phyloP scores from a whole-genome alignment of 2,113 vertebrate genomes.

The Ivindomyrus marchei region DNA sequence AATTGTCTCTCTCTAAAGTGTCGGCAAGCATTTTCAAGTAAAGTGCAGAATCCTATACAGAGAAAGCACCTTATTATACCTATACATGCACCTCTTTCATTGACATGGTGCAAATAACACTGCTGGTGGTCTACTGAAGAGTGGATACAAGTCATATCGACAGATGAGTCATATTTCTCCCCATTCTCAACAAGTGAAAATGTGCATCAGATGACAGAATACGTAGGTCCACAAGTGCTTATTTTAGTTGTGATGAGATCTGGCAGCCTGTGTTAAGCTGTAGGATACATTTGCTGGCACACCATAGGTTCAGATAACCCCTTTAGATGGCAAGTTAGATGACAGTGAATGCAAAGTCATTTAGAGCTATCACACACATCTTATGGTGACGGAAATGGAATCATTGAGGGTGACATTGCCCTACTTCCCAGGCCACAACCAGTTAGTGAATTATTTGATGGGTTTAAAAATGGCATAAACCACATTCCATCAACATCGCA shows the following conservation, averaged over 20 bases:
- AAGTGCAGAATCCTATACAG: not conserved
- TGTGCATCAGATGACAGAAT: not conserved
- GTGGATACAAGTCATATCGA: not conserved
- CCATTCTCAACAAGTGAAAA: not conserved
- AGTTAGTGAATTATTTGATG: not conserved
- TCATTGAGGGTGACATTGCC: not conserved
- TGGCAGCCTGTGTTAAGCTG: not conserved
- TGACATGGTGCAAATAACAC: not conserved
- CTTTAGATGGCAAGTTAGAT: not conserved
- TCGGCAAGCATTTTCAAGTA: not conserved
- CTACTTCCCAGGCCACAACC: not conserved
- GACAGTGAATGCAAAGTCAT: not conserved
- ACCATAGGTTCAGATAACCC: not conserved
- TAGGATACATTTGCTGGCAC: not conserved
- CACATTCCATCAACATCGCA: not conserved
- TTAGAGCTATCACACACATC: not conserved
- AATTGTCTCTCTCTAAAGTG: not conserved
- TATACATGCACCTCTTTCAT: not conserved
- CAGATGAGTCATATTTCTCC: not conserved
- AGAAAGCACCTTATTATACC: not conserved
- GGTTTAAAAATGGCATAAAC: not conserved
- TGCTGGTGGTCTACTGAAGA: not conserved
- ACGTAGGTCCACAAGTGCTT: not conserved
- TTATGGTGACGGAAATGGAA: not conserved
- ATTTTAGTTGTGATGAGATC: not conserved